Evolutionary conservation across 1,140 invertebrate genomes (phyloP).

Genomic region (Drosophila micromelanica): DNA sequence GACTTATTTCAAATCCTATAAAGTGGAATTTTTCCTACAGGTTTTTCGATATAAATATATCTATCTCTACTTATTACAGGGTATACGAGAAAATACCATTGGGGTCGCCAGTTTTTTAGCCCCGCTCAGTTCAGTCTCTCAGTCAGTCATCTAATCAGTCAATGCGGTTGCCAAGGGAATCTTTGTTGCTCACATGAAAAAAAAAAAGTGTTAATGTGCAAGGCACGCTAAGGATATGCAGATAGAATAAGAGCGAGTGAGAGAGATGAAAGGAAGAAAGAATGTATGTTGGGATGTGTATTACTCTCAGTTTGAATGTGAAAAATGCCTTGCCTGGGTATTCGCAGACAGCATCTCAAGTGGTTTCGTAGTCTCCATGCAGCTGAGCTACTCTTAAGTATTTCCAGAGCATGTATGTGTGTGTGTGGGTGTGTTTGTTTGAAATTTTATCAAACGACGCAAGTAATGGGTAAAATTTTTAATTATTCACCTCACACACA

Average conservation of each 20-base stretch:
- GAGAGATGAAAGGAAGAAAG: not conserved
- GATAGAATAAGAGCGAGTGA: constrained; percentile 4
- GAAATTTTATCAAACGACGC: constrained; percentile 74
- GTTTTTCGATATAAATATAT: no score
- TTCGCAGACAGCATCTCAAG: constrained; percentile 68
- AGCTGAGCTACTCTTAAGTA: constrained; percentile 51
- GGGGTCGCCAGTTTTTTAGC: not conserved
- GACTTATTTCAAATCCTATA: no score
- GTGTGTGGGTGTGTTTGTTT: constrained; percentile 54
- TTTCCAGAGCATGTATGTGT: constrained; percentile 27
- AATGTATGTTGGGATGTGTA: constrained; percentile 19
- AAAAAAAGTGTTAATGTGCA: constrained; percentile 74
- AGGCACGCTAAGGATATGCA: constrained; percentile 33
- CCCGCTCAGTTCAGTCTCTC: constrained; percentile 3
- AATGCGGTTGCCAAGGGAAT: constrained; percentile 72
- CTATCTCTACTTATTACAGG: not conserved
- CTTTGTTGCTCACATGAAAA: constrained; percentile 41
- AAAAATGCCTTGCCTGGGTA: constrained; percentile 19
- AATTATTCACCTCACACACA: constrained; percentile 66
- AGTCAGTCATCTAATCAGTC: constrained; percentile 30
- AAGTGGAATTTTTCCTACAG: no score
- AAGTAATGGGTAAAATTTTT: constrained; percentile 84
- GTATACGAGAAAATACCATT: constrained; percentile 18
- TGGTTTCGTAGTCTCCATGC: constrained; percentile 60
- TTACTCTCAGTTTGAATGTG: constrained; percentile 39